Evolutionary conservation across 1,140 invertebrate species (phyloP).

Genomic region (Halictus rubicundus): DNA sequence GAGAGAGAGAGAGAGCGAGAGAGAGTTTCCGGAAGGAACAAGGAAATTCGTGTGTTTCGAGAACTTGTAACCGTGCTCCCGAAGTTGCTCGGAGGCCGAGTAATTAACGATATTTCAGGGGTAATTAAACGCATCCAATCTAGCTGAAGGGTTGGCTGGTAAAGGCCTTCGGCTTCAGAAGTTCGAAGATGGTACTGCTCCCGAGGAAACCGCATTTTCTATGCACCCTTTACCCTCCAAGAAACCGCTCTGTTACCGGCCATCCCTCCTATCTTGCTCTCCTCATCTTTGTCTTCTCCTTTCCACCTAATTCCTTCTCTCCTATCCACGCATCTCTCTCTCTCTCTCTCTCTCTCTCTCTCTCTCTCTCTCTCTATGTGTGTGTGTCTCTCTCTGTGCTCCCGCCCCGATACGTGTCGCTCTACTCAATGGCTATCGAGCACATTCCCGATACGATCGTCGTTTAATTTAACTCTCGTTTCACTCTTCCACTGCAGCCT

Average conservation of each 20-base stretch:
- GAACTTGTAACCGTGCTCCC: constrained; percentile 20
- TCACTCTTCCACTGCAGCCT: too few species aligned
- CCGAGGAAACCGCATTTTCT: constrained; percentile 72
- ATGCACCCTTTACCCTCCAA: constrained; percentile 54
- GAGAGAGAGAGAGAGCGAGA: constrained; percentile 5
- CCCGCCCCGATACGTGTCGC: too few species aligned
- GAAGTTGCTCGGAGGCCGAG: constrained; percentile 48
- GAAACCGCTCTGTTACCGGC: constrained; percentile 41
- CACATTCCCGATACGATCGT: too few species aligned
- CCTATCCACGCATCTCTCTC: background rate
- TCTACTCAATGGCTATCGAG: too few species aligned
- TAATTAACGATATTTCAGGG: constrained; percentile 80
- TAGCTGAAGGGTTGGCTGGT: constrained; percentile 69
- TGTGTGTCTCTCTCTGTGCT: too few species aligned
- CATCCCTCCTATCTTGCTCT: constrained; percentile 43
- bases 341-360: background rate
- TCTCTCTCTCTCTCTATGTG: background rate
- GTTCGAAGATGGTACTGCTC: constrained; percentile 69
- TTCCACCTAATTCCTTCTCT: background rate
- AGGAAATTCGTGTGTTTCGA: constrained; percentile 38
- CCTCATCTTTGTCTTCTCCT: constrained; percentile 39
- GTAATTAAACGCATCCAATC: constrained; percentile 79
- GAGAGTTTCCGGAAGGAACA: constrained; percentile 35
- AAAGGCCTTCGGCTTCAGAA: constrained; percentile 60
- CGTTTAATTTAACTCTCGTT: too few species aligned